Percentiles rank a stretch among this genome's conserved stretches.
Evolutionary conservation across 2,113 vertebrate genomes (phyloP).

Genomic region (Phrynosoma platyrhinos): DNA sequence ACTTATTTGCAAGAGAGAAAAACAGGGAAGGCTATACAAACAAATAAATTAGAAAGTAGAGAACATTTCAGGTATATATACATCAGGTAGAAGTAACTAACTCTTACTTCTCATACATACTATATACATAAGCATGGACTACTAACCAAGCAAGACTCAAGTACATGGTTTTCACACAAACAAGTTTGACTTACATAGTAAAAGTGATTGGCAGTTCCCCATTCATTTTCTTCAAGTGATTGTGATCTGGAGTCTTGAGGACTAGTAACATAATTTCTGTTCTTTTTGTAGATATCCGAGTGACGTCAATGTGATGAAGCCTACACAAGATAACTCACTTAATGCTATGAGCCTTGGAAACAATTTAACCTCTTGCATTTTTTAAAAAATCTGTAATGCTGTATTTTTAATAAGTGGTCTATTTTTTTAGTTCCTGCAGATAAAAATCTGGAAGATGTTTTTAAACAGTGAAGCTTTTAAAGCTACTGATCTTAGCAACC

Average conservation of each 20-base stretch:
- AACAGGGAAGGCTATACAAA: no score
- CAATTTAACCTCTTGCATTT: neutral
- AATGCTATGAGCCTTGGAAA: slow-evolving; percentile 39
- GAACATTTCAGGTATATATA: no score
- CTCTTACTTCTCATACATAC: no score
- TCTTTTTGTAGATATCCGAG: slow-evolving; percentile 65
- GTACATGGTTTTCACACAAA: no score
- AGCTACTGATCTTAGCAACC: neutral
- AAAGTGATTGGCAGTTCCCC: no score
- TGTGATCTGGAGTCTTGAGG: slow-evolving; percentile 12
- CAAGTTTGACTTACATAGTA: no score
- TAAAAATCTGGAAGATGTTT: neutral
- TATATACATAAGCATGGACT: no score
- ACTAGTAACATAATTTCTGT: slow-evolving; percentile 58
- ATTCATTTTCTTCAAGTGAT: no score
- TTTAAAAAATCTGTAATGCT: slow-evolving; percentile 42
- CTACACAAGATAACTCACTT: slow-evolving; percentile 48
- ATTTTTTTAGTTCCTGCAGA: slow-evolving; percentile 3
- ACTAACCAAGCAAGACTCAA: no score
- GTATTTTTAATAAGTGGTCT: slow-evolving; percentile 39
- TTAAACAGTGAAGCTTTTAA: slow-evolving; percentile 4
- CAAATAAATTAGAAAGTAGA: no score
- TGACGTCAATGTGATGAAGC: slow-evolving; percentile 51
- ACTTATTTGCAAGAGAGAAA: no score
- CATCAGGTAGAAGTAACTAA: no score